A percentile compares a stretch with the other conserved stretches of the same genome.
phyloP scores from a whole-genome alignment of 2,888 invertebrate genomes.

The Eupelmus urozonus region DNA sequence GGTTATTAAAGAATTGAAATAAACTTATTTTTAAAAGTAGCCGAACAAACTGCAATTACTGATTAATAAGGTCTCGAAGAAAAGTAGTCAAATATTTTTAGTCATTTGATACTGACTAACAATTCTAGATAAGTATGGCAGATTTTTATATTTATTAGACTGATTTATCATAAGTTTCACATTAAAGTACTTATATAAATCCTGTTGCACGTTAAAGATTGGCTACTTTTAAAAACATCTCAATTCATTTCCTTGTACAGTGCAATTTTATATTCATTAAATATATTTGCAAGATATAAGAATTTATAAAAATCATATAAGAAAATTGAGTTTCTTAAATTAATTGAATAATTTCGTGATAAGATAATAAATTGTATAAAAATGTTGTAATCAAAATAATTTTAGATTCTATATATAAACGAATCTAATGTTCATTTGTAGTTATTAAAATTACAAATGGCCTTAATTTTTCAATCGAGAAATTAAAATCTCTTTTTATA shows the following conservation, averaged over 20 bases:
- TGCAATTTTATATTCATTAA: conserved; percentile 18
- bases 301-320: conserved; percentile 1
- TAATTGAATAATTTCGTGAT: background rate
- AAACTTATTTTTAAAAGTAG: conserved; percentile 36
- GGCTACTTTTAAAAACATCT: conserved; percentile 39
- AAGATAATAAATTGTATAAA: conserved; percentile 19
- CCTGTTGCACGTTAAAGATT: background rate
- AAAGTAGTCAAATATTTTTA: background rate
- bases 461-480: too few relatives aligned
- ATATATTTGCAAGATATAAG: background rate
- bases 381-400: conserved; percentile 36
- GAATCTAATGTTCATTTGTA: too few relatives aligned
- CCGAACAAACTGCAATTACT: background rate
- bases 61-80: background rate
- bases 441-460: too few relatives aligned
- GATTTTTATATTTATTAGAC: conserved; percentile 30
- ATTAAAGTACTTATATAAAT: conserved; percentile 37
- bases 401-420: background rate
- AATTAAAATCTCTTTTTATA: too few relatives aligned
- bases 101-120: conserved; percentile 20
- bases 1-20: conserved; percentile 21
- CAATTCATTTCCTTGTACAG: background rate
- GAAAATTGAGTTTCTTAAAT: conserved; percentile 9
- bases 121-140: conserved; percentile 20
- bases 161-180: conserved; percentile 46